phyloP scores from a whole-genome alignment of 2,888 invertebrate species.

The Tetramorium bicarinatum region DNA sequence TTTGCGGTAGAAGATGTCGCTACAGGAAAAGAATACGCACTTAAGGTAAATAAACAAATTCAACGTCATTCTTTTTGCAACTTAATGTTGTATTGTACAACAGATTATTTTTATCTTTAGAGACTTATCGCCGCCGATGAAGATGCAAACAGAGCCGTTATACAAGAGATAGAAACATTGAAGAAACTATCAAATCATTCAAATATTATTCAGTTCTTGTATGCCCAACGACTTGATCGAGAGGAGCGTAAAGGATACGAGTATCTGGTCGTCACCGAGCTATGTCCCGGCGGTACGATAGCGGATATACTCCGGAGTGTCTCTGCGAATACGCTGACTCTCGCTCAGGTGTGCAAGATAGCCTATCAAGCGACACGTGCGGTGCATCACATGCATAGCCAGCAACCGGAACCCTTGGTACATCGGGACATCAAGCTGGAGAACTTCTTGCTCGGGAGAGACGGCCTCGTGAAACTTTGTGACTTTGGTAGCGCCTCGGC shows the following conservation, averaged over 20 bases:
- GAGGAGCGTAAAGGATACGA: slow-evolving; percentile 87
- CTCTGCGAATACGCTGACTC: slow-evolving; percentile 87
- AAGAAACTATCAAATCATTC: slow-evolving; percentile 97
- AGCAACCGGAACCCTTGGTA: slow-evolving; percentile 94
- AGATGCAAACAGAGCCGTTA: slow-evolving; percentile 92
- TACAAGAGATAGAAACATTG: slow-evolving; percentile 94
- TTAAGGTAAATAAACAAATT: slow-evolving; percentile 90
- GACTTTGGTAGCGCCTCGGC: slow-evolving; percentile 99
- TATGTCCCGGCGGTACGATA: slow-evolving; percentile 92
- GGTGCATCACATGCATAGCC: slow-evolving; percentile 97
- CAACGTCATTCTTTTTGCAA: not conserved
- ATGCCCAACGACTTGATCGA: slow-evolving; percentile 88
- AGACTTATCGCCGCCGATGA: slow-evolving; percentile 94
- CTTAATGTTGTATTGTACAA: slow-evolving; percentile 15
- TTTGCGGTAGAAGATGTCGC: slow-evolving; percentile 96
- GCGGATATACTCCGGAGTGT: slow-evolving; percentile 82
- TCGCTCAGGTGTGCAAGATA: slow-evolving; percentile 92
- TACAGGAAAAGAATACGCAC: slow-evolving; percentile 95
- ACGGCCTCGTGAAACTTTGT: slow-evolving; percentile 96
- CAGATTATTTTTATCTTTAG: slow-evolving; percentile 82
- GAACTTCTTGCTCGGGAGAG: slow-evolving; percentile 95
- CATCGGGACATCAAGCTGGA: slow-evolving; percentile 99
- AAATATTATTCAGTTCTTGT: slow-evolving; percentile 96
- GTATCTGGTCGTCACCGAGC: slow-evolving; percentile 96
- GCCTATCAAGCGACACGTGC: slow-evolving; percentile 97